These are phyloP conservation scores for Conops quadrifasciatus DNA, from an alignment of 2,888 invertebrate species.

Conservation along the genomic window DNA sequence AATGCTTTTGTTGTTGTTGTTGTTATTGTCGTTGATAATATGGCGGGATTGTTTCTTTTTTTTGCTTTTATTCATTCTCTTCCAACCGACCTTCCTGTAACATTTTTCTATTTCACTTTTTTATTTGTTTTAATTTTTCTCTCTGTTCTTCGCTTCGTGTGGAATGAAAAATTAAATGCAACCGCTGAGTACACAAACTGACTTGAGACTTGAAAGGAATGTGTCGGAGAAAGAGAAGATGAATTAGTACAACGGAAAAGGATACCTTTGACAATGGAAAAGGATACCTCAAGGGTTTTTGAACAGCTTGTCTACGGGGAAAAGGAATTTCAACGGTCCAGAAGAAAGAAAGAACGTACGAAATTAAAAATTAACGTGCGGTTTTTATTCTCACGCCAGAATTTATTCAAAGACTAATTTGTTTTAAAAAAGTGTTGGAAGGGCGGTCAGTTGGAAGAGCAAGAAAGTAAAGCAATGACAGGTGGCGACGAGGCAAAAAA, in stretches of 20 bases:
- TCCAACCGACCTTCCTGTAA: background rate
- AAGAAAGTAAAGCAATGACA: background rate
- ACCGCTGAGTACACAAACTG: background rate
- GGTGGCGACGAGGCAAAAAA: too few relatives aligned
- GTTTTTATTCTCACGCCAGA: background rate
- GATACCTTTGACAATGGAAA: slow-evolving; percentile 4
- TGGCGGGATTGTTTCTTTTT: background rate
- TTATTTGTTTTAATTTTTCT: background rate
- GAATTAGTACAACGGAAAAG: background rate
- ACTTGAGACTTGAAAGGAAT: background rate
- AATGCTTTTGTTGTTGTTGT: background rate
- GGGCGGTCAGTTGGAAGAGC: background rate
- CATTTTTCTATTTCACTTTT: background rate
- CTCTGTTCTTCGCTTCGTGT: background rate
- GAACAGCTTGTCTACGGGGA: background rate
- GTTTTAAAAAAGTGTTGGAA: background rate
- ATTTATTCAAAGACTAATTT: background rate
- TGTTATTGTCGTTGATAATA: background rate
- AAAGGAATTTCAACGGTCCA: background rate
- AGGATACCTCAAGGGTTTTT: slow-evolving; percentile 5
- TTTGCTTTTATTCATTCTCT: too few relatives aligned
- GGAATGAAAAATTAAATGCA: slow-evolving; percentile 18
- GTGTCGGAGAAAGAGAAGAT: background rate
- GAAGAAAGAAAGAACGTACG: background rate
- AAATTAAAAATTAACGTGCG: slow-evolving; percentile 25